Conservation (phyloP, 2,113 vertebrate species). For the Hippoglossus stenolepis region DNA sequence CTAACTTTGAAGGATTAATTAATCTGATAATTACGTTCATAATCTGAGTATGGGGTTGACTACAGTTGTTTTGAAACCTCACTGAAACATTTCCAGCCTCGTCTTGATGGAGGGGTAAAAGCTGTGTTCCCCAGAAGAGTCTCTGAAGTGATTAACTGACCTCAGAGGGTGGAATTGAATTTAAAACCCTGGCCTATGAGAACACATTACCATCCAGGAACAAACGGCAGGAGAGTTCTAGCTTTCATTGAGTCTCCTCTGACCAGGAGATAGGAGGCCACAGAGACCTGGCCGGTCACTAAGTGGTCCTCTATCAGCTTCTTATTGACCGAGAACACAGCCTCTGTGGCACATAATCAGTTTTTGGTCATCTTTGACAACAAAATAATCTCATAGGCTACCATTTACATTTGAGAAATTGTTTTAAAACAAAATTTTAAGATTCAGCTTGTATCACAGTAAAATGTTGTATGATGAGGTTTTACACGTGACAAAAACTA, state of each 20-base stretch:
- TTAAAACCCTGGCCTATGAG: conserved; percentile 68
- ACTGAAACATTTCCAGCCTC: conserved; percentile 19
- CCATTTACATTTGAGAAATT: conserved; percentile 14
- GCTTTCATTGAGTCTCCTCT: conserved; percentile 50
- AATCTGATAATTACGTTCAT: conserved; percentile 19
- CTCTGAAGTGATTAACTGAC: conserved; percentile 71
- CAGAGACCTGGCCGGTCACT: conserved; percentile 35
- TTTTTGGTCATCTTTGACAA: conserved; percentile 29
- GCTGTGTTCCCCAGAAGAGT: conserved; percentile 44
- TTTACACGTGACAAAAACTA: no score
- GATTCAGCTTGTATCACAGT: background rate
- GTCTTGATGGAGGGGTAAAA: conserved; percentile 29
- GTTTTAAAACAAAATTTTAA: background rate
- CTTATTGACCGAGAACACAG: conserved; percentile 47
- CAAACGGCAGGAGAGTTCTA: conserved; percentile 44
- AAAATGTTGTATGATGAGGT: background rate
- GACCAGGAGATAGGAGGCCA: conserved; percentile 40
- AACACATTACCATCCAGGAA: conserved; percentile 51
- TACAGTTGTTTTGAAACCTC: background rate
- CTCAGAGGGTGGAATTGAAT: conserved; percentile 65
- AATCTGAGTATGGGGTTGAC: background rate
- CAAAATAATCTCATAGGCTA: conserved; percentile 25
- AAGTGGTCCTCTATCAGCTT: conserved; percentile 61
- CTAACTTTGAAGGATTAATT: conserved; percentile 26
- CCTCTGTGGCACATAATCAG: conserved; percentile 37